phyloP scores from a whole-genome alignment of 2,888 invertebrate genomes.

The Standfussiana lucernea region DNA sequence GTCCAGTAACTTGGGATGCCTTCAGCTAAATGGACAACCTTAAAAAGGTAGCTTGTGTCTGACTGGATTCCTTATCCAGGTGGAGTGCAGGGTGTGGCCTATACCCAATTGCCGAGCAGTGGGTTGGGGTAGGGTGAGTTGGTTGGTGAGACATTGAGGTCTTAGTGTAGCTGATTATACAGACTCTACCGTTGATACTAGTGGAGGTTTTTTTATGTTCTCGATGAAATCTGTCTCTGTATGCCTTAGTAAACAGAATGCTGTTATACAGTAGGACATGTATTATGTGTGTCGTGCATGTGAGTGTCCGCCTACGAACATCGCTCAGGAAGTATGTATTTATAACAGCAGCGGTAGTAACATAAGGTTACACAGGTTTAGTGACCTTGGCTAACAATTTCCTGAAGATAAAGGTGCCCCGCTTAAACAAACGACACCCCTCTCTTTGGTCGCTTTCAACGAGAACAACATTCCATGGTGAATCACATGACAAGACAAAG shows the following conservation, averaged over 20 bases:
- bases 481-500: background rate
- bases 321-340: slow-evolving; percentile 1
- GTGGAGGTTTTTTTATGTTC: background rate
- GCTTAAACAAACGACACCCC: background rate
- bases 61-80: too few species aligned
- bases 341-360: background rate
- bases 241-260: background rate
- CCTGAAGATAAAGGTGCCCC: slow-evolving; percentile 3
- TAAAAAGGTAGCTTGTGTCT: background rate
- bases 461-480: background rate
- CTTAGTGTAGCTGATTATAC: background rate
- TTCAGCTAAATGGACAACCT: background rate
- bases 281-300: background rate
- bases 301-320: slow-evolving; percentile 27
- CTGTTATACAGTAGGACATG: background rate
- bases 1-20: background rate
- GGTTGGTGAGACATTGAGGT: background rate
- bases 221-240: background rate
- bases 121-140: background rate
- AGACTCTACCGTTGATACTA: background rate
- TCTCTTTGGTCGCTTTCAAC: background rate
- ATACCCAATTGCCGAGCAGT: background rate
- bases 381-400: slow-evolving; percentile 14
- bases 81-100: background rate
- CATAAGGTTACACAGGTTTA: background rate